Percentiles rank a stretch among this genome's conserved stretches.
Conservation (phyloP, 2,113 vertebrate species). For the Sisor rabdophorus region DNA sequence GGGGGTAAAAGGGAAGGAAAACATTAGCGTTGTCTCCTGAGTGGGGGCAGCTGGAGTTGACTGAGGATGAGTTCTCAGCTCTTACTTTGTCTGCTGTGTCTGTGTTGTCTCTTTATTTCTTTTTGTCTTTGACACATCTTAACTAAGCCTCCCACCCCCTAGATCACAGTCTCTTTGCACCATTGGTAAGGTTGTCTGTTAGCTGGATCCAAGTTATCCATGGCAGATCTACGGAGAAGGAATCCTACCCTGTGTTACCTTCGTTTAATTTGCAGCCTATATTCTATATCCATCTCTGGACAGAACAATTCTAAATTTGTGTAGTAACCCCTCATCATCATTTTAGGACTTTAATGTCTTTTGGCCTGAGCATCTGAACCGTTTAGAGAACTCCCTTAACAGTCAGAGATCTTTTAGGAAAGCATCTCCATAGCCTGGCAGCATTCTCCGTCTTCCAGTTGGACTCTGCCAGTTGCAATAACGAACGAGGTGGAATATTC, state of each 20-base stretch:
- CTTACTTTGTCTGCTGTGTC: slow-evolving; percentile 46
- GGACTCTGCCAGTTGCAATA: slow-evolving; percentile 62
- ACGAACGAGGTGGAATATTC: slow-evolving; percentile 53
- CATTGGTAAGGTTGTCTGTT: neutral
- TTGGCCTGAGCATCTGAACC: slow-evolving; percentile 61
- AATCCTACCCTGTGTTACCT: neutral
- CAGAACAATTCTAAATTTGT: neutral
- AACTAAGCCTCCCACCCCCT: too few species aligned
- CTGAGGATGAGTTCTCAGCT: slow-evolving; percentile 50
- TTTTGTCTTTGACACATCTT: too few species aligned
- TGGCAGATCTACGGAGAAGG: too few species aligned
- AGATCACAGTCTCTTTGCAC: slow-evolving; percentile 1
- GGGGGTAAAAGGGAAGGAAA: slow-evolving; percentile 45
- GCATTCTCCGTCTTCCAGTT: slow-evolving; percentile 60
- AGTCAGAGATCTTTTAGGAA: slow-evolving; percentile 67
- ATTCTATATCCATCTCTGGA: neutral
- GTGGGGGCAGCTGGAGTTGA: slow-evolving; percentile 57
- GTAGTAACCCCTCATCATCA: slow-evolving; percentile 30
- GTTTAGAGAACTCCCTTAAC: slow-evolving; percentile 61
- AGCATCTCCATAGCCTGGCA: slow-evolving; percentile 61
- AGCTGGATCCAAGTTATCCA: neutral
- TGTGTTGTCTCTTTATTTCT: slow-evolving; percentile 32
- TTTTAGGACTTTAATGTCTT: slow-evolving; percentile 43
- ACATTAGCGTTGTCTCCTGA: slow-evolving; percentile 27
- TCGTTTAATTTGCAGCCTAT: neutral